These are phyloP conservation scores for Cyclina sinensis DNA, from an alignment of 1,140 invertebrate species.

Conservation along the genomic window DNA sequence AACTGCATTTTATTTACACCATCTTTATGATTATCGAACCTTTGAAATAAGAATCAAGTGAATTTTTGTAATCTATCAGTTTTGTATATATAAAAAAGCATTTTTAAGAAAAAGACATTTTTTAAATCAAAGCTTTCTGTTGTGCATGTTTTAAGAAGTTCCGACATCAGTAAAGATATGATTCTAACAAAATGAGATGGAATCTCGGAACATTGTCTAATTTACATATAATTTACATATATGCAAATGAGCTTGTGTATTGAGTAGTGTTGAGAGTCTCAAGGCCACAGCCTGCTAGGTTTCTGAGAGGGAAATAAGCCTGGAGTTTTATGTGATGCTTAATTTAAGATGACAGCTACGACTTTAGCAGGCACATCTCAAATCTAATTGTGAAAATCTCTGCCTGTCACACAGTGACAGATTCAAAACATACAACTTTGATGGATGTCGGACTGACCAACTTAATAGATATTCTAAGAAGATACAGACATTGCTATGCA, in stretches of 20 bases:
- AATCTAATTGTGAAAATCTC: slow-evolving; percentile 66
- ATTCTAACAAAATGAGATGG: slow-evolving; percentile 52
- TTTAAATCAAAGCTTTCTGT: not conserved
- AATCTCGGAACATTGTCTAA: slow-evolving; percentile 51
- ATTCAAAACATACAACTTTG: slow-evolving; percentile 50
- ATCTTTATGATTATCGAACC: slow-evolving; percentile 33
- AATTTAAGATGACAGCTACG: slow-evolving; percentile 65
- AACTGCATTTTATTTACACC: slow-evolving; percentile 52
- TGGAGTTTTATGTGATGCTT: slow-evolving; percentile 42
- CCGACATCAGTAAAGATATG: slow-evolving; percentile 32
- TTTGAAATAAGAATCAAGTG: slow-evolving; percentile 22
- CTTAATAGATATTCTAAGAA: not conserved
- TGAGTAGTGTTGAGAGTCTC: slow-evolving; percentile 57
- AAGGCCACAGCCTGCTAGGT: slow-evolving; percentile 30
- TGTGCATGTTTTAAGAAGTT: slow-evolving; percentile 26
- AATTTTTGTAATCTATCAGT: slow-evolving; percentile 26
- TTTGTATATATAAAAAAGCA: not conserved
- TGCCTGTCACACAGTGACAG: slow-evolving; percentile 44
- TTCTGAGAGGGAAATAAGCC: slow-evolving; percentile 36
- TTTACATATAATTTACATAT: slow-evolving; percentile 68
- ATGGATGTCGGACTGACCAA: slow-evolving; percentile 41
- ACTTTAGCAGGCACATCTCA: slow-evolving; percentile 55
- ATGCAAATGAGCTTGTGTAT: slow-evolving; percentile 66
- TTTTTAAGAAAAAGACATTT: not conserved
- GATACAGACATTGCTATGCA: not conserved